Base-by-base conservation (phyloP, 2,888 invertebrate species). In the Marronus borbonicus region DNA sequence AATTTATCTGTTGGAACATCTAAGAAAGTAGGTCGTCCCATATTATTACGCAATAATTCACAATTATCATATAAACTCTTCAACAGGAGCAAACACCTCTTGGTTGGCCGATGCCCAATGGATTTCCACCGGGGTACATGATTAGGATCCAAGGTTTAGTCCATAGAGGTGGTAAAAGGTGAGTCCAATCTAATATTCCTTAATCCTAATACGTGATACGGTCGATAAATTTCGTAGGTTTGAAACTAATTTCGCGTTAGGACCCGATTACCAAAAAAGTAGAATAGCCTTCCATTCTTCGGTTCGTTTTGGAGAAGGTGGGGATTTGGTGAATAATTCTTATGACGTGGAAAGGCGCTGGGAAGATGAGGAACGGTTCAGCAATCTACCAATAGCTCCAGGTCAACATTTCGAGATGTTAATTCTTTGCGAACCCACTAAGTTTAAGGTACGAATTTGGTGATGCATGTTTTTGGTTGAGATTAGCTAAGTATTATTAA, bases 101-200 rank as follows among this genome's bases (percentile, higher is more conserved):
- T 24, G 72, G 72, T 36, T 72, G 72, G 72, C 76, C 76, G 2
- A n/a, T 76, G 14, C 66, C 76, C 12, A 64, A 39, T 20, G 66
- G 66, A 8, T 76, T 76, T 20, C 66, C 76, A 8, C 76, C 76
- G 2, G 76, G 76, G 3, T 76, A 76, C 12, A 76, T 76, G 76
- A 1, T 76, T 31, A 62, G 76, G 44, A 76, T 76, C 28, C 65
- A 66, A 36, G 76, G 76, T 5, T 52, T 66, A 24, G 76, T 52
- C 0, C 76, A 65, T 5, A 76, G 66, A 66, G 66, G 55, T 55
- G 76, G 76, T 44, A 65, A 76, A 66, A 65, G 76, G 76, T 76
- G n/a, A 49, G n/a, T 36, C 31, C 31, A 4, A 31, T 64, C 28
- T 44, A 14, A 44, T 10, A 2, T 62, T 39, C 17, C 8, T 8